Base-by-base conservation (phyloP, 2,888 invertebrate genomes). In the Tachystola acroxantha region DNA sequence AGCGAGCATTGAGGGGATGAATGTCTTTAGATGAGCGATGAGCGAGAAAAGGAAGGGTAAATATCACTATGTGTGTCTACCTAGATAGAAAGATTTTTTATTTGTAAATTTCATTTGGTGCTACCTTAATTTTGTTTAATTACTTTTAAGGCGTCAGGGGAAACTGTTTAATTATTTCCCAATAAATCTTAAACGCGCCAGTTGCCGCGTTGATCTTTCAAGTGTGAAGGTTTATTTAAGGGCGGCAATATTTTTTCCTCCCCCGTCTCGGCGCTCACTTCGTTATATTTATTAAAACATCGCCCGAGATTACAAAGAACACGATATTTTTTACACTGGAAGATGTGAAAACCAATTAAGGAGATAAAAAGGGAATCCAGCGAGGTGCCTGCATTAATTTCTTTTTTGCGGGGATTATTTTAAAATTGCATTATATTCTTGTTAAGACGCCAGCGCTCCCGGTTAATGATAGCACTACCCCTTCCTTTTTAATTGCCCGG, bases 321-420 rank as follows among this genome's bases (percentile, higher is more conserved):
- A 84, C 76, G 84, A 85, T 85, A 85, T 85, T 86, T 84, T 85
- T 85, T 85, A 77, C 78, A 85, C 79, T 73, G 77, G 73, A 80
- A 87, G 87, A 87, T 87, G 86, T 86, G 85, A 87, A 87, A 87
- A 87, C 85, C 86, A 87, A 87, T 87, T 87, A 87, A 86, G 81
- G 76, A 87, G 87, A 87, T 87, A 87, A 87, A 87, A 86, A 84
- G 82, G 64, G 73, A 79, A 79, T 84, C 84, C 77, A 70, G 79
- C 68, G 82, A 85, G 85, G 85, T 82, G 84, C 82, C 80, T 78
- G 84, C 84, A 85, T 84, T 86, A 86, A 86, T 86, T 85, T 82
- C 71, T 85, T 85, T 85, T 86, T 86, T 84, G 85, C 69, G 81
- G 77, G 84, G 85, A 85, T 86, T 86, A 86, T 85, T 86, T 85